Evolutionary conservation across 2,113 vertebrate species (phyloP).

Genomic region (Chroicocephalus ridibundus): DNA sequence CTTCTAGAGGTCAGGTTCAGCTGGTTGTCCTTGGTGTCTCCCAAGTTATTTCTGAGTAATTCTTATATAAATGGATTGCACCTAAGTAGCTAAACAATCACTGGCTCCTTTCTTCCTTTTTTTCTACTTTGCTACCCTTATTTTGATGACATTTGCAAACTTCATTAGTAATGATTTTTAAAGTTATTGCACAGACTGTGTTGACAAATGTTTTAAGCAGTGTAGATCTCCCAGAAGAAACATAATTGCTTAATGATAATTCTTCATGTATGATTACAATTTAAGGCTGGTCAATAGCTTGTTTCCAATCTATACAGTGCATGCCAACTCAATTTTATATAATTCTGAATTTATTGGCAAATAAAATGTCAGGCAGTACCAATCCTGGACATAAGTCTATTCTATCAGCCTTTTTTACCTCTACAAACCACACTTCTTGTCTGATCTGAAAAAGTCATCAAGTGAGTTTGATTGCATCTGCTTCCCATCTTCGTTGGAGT

Average conservation of each 20-base stretch:
- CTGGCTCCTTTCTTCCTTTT: not conserved
- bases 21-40: not conserved
- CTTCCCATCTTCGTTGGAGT: not conserved
- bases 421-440: not conserved
- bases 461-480: not conserved
- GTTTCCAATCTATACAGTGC: not conserved
- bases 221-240: not conserved
- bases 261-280: conserved; percentile 1
- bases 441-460: conserved; percentile 14
- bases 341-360: conserved; percentile 5
- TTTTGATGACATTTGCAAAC: not conserved
- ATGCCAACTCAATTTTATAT: not conserved
- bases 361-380: not conserved
- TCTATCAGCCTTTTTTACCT: not conserved
- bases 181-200: not conserved
- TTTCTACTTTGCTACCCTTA: not conserved
- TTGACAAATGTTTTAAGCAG: not conserved
- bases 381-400: not conserved
- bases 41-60: not conserved
- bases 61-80: not conserved
- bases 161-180: conserved; percentile 9
- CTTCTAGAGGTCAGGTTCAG: not conserved
- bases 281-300: conserved; percentile 5
- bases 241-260: conserved; percentile 20
- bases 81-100: not conserved